phyloP scores from a whole-genome alignment of 2,888 invertebrate species.

The Sabatieria punctata region DNA sequence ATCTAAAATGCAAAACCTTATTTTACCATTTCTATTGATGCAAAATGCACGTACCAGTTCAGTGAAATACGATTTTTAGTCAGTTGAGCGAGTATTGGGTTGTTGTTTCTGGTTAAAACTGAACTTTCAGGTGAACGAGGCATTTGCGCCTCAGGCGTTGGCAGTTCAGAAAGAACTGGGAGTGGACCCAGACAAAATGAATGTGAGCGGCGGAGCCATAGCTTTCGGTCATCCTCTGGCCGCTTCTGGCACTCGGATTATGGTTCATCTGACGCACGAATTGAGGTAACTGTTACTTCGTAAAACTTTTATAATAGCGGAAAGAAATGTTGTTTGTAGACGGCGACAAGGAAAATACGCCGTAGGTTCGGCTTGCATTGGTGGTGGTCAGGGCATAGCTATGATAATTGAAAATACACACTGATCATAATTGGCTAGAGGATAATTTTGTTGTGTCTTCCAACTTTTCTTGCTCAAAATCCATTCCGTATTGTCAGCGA shows the following conservation, averaged over 20 bases:
- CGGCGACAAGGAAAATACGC: slow-evolving; percentile 64
- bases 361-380: slow-evolving; percentile 92
- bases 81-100: too few relatives aligned
- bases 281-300: slow-evolving; percentile 46
- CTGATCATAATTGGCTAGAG: background rate
- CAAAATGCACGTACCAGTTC: too few relatives aligned
- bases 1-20: too few relatives aligned
- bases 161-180: slow-evolving; percentile 75
- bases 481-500: too few relatives aligned
- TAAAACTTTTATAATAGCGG: too few relatives aligned
- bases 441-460: too few relatives aligned
- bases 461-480: too few relatives aligned
- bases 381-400: slow-evolving; percentile 95
- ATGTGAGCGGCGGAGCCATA: slow-evolving; percentile 88
- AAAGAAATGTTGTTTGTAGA: slow-evolving; percentile 42
- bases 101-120: too few relatives aligned
- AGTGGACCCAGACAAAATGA: slow-evolving; percentile 66
- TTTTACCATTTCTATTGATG: too few relatives aligned
- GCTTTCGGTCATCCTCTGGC: slow-evolving; percentile 78
- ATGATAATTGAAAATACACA: slow-evolving; percentile 53
- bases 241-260: slow-evolving; percentile 84
- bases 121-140: slow-evolving; percentile 87
- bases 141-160: slow-evolving; percentile 83
- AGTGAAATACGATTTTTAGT: too few relatives aligned
- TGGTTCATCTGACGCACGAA: slow-evolving; percentile 73